Percentiles rank a stretch among this genome's conserved stretches.
Evolutionary conservation across 2,797 vertebrate species (phyloP).

Genomic region (Sebastes minor): DNA sequence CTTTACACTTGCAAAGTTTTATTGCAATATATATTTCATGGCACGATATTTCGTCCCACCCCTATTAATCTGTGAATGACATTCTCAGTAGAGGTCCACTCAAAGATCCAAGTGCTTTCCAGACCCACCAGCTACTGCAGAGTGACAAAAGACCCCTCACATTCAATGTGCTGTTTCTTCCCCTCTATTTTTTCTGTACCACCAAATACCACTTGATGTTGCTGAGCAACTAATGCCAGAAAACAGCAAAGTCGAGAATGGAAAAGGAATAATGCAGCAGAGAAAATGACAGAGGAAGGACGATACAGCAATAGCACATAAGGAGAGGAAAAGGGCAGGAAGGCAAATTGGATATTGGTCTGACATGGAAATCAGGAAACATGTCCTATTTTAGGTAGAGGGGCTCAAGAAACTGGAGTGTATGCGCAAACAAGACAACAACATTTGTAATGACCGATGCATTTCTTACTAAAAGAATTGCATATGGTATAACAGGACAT

Average conservation of each 20-base stretch:
- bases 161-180: conserved; percentile 36
- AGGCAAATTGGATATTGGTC: conserved; percentile 5
- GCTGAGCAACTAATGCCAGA: conserved; percentile 67
- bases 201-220: conserved; percentile 63
- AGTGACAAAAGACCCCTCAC: conserved; percentile 31
- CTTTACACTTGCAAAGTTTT: too few species aligned
- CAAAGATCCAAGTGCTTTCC: conserved; percentile 10
- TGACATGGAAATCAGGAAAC: conserved; percentile 14
- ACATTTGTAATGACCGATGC: background rate
- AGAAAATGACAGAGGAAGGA: conserved; percentile 29
- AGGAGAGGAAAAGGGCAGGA: conserved; percentile 10
- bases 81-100: background rate
- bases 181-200: conserved; percentile 10
- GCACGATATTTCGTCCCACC: too few species aligned
- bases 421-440: background rate
- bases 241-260: conserved; percentile 46
- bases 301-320: background rate
- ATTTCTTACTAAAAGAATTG: background rate
- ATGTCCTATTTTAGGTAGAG: background rate
- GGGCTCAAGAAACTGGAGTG: background rate
- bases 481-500: background rate
- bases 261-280: conserved; percentile 33
- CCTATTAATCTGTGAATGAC: background rate
- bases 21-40: too few species aligned
- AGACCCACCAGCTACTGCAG: conserved; percentile 8